Evolutionary conservation across 23 tunicate species (phyloP), one percentile per base, ranked within the genome.

Genomic region (Phallusia fumigata): DNA sequence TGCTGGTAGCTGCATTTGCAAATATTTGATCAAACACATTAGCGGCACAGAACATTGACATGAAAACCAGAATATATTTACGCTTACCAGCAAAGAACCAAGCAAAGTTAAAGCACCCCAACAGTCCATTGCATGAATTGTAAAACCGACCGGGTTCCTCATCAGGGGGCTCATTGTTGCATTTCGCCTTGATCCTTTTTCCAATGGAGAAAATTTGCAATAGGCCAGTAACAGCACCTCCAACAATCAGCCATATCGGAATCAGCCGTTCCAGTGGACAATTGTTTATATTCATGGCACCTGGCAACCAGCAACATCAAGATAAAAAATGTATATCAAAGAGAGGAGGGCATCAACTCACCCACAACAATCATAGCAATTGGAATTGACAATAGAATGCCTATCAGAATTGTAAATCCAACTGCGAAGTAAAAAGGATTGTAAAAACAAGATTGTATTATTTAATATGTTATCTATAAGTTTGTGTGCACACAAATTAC

Each of bases 51-150:
- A n/a, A n/a, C n/a, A n/a, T n/a, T n/a, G n/a, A n/a, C n/a, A n/a
- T n/a, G n/a, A n/a, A n/a, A n/a, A n/a, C n/a, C n/a, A n/a, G n/a
- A n/a, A n/a, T n/a, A n/a, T n/a, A n/a, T n/a, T n/a, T n/a, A n/a
- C n/a, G n/a, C 84, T 79, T 84, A 87, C 97, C 97, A 50, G 97
- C 97, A 33, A 92, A 76, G 76, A 92, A 92, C 97, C 97, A 92
- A 19, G 88, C 97, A 80, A 84, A 22, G 65, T 84, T 87, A 83
- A 92, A 87, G 47, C 88, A 87, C 6, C 88, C 86, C 34, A 92
- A 36, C 31, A 87, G 35, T 21, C 91, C 84, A 76, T 72, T 87
- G 65, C 79, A 65, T 12, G 79, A 76, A 31, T 65, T 80, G 78
- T 72, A 49, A 40, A 50, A 33, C 65, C 35, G 65, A 24, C 36